phyloP scores from a whole-genome alignment of 2,113 vertebrate genomes.

The Vicugna pacos region DNA sequence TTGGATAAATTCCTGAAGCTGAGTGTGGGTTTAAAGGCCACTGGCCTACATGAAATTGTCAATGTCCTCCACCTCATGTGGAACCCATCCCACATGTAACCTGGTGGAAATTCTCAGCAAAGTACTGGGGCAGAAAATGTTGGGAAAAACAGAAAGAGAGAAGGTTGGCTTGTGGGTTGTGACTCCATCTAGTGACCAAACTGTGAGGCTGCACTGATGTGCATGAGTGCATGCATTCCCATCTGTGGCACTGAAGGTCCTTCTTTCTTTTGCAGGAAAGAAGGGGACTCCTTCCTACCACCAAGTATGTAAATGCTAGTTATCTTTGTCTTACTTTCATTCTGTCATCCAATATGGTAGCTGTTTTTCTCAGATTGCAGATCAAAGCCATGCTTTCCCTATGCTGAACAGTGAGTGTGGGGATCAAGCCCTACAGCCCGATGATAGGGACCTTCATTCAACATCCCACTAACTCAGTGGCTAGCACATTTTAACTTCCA shows the following conservation, averaged over 20 bases:
- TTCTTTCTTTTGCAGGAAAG: not conserved
- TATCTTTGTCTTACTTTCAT: not conserved
- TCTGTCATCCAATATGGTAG: not conserved
- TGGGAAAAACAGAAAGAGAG: not conserved
- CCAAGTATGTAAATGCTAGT: not conserved
- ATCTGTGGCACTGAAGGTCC: not conserved
- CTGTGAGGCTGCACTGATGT: not conserved
- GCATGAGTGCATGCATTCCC: rapidly evolving
- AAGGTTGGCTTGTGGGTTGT: not conserved
- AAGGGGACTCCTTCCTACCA: not conserved
- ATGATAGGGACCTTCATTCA: not conserved
- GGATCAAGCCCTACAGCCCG: not conserved
- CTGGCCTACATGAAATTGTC: not conserved
- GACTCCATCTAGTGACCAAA: not conserved
- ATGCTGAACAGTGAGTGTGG: not conserved
- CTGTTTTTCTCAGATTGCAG: not conserved
- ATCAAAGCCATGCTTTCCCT: not conserved
- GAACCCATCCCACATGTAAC: too few relatives aligned
- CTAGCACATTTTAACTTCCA: not conserved
- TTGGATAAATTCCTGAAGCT: not conserved
- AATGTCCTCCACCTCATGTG: not conserved
- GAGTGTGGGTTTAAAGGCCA: not conserved
- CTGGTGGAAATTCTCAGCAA: not conserved
- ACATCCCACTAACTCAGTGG: not conserved
- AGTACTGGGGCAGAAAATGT: not conserved